These are phyloP conservation scores for Pomatorhinus ruficollis DNA, from an alignment of 2,113 vertebrate genomes.

Conservation along the genomic window DNA sequence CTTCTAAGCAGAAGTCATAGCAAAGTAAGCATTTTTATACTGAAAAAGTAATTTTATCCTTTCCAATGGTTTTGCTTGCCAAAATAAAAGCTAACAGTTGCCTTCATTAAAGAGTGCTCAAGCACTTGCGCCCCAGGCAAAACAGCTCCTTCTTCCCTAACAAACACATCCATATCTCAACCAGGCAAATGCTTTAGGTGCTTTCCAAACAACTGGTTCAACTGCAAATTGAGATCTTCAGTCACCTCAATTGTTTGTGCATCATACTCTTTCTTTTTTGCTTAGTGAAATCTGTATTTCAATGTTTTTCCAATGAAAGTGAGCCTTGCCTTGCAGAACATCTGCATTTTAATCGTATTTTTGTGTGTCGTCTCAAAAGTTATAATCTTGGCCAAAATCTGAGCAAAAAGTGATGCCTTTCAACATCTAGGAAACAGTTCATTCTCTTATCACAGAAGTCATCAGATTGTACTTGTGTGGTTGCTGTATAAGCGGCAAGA, in stretches of 20 bases:
- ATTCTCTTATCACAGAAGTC: background rate
- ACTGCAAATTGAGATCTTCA: background rate
- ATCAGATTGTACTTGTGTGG: background rate
- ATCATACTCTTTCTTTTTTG: background rate
- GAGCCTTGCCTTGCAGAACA: background rate
- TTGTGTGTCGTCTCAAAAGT: background rate
- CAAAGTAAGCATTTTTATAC: background rate
- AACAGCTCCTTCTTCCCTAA: background rate
- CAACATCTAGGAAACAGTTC: background rate
- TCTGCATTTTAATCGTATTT: background rate
- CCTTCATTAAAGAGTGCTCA: background rate
- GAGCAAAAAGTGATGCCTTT: background rate
- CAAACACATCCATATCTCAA: background rate
- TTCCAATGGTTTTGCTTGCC: background rate
- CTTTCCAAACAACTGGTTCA: background rate
- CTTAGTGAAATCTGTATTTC: background rate
- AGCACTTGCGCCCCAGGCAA: background rate
- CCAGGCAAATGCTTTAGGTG: background rate
- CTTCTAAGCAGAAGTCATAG: background rate
- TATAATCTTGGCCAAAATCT: background rate
- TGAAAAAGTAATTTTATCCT: background rate
- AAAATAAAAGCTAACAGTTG: background rate
- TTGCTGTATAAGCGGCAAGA: rapidly evolving
- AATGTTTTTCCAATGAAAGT: background rate
- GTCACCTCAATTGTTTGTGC: background rate